Base-by-base conservation (phyloP, 1,140 invertebrate genomes). In the Lordiphosa collinella region DNA sequence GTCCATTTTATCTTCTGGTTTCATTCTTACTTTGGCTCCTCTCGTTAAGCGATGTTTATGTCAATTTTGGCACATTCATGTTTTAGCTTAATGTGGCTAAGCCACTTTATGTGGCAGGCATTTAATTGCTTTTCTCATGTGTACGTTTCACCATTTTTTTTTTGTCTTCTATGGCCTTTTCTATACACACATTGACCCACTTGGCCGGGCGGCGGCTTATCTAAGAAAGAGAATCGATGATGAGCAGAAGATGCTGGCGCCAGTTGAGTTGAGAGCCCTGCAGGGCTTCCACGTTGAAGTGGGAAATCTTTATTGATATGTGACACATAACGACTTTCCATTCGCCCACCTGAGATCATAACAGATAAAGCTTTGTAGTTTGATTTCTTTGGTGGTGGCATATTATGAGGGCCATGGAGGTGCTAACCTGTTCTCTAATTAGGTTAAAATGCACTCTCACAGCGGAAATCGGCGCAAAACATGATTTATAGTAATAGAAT, bases 351-450 rank as follows among this genome's bases (percentile, higher is more conserved):
- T 80, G 67, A 80, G 25, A 29, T 29, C 25, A 29, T 6, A 29
- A 29, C 7, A 29, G 25, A 29, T 29, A 29, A 29, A 5, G 18
- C 6, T 22, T 22, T 22, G 18, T 5, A 22, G 1, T 5, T n/a
- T n/a, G n/a, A n/a, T n/a, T 22, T 3, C 1, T 22, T 22, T 22
- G 18, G 18, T 22, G 18, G 18, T 4, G n/a, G n/a, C n/a, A n/a
- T n/a, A 18, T 25, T 25, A 25, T 25, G 22, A 29, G 25, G 25
- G 25, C 25, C 25, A 22, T 22, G 18, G 18, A 22, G 76, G 71
- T 76, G 71, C 71, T 54, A 84, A 80, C 76, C 76, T 82, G 76
- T 80, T 80, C 78, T 76, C 62, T 80, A 80, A 80, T 80, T 80
- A 78, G 76, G 76, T 80, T 80, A 80, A 80, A 82, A 80, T 82